A percentile compares a stretch with the other conserved stretches of the same genome.
Conservation (phyloP, 2,113 vertebrate genomes). For the Dicentrarchus labrax region DNA sequence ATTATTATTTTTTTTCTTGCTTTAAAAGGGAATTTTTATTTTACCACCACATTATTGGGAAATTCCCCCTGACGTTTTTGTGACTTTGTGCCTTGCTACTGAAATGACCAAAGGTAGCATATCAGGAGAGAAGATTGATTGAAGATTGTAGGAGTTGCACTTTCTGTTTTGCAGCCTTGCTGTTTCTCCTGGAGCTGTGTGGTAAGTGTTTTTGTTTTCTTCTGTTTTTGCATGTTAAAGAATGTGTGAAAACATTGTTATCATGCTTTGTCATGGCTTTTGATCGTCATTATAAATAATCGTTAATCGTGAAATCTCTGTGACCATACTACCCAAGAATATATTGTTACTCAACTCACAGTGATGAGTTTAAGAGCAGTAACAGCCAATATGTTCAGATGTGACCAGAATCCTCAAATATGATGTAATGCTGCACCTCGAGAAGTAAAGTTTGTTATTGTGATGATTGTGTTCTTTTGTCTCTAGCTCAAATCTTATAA, state of each 20-base stretch:
- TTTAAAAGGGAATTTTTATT: constrained; percentile 19
- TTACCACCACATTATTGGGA: constrained; percentile 1
- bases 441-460: not conserved
- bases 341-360: not conserved
- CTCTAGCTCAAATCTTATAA: not conserved
- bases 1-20: not conserved
- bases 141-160: constrained; percentile 19
- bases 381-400: not conserved
- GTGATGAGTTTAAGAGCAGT: not conserved
- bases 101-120: constrained; percentile 23
- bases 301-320: not conserved
- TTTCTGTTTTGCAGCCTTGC: constrained; percentile 3
- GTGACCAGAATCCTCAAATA: not conserved
- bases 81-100: constrained; percentile 20
- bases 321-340: not conserved
- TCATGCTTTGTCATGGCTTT: not conserved
- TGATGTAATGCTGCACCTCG: not conserved
- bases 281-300: not conserved
- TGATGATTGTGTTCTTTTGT: not conserved
- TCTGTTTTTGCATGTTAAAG: not conserved
- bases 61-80: not conserved
- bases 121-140: constrained; percentile 13
- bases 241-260: not conserved
- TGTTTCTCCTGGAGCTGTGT: constrained; percentile 35
- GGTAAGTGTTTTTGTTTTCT: constrained; percentile 58